Evolutionary conservation across 2,888 invertebrate species (phyloP).

Genomic region (Orchesella flavescens): DNA sequence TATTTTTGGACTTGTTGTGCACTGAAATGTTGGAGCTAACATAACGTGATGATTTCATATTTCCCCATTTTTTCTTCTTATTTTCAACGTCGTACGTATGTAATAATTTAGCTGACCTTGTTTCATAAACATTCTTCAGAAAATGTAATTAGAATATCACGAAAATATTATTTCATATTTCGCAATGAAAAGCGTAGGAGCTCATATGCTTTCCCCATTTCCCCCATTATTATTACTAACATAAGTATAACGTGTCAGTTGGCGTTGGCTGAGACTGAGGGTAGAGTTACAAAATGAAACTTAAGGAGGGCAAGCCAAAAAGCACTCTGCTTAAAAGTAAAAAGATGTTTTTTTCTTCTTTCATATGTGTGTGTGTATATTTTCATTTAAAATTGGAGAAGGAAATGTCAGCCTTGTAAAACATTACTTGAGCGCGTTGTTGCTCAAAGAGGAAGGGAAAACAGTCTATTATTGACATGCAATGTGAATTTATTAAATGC

Average conservation of each 20-base stretch:
- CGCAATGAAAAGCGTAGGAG: neutral
- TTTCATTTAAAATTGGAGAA: slow-evolving; percentile 12
- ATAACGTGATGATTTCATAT: slow-evolving; percentile 52
- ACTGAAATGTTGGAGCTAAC: too few relatives aligned
- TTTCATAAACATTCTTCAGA: neutral
- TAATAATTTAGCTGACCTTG: slow-evolving; percentile 4
- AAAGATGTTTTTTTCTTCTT: neutral
- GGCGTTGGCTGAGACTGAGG: too few relatives aligned
- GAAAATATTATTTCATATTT: neutral
- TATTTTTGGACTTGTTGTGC: slow-evolving; percentile 13
- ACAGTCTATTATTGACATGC: slow-evolving; percentile 53
- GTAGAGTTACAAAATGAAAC: neutral
- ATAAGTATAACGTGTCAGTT: neutral
- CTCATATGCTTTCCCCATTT: too few relatives aligned
- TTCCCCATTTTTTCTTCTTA: neutral
- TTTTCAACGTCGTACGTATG: neutral
- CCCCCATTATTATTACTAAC: neutral
- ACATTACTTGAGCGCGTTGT: slow-evolving; percentile 21
- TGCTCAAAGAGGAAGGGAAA: slow-evolving; percentile 14
- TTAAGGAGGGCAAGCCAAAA: neutral
- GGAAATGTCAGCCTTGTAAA: slow-evolving; percentile 55
- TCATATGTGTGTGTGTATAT: neutral
- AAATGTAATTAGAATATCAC: slow-evolving; percentile 39
- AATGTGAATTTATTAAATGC: slow-evolving; percentile 39
- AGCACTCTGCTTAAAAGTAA: neutral